Base-by-base conservation (phyloP, 2,797 vertebrate species). In the Galagoides demidoff region DNA sequence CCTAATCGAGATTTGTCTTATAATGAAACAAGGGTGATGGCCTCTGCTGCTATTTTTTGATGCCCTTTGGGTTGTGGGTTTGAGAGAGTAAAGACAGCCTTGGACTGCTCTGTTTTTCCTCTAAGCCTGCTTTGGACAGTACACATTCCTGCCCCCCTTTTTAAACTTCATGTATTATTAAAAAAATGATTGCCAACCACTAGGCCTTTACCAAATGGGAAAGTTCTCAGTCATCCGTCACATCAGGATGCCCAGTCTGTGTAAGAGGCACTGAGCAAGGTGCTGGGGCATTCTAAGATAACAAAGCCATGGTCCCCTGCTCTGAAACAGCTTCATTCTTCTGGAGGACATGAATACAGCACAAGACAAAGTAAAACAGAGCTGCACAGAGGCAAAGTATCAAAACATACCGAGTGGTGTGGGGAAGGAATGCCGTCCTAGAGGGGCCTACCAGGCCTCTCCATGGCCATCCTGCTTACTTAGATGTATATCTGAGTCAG, bases 141-240 rank as follows among this genome's bases (percentile, higher is more conserved):
- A 61, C 13, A 23, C 14, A 25, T 43, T 45, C 94, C 34, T 77
- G 29, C 52, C 14, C 71, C 29, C 49, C 11, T 23, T 89, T 27
- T 7, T 39, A 39, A 39, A 52, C 43, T 37, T 96, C 81, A 71
- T 34, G 83, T 61, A 66, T 88, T 74, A 85, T 68, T 92, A 68
- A 82, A 74, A 74, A 89, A 90, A 23, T 4, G 5, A 83, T n/a
- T 85, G 39, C 27, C 19, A 57, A 85, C 5, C 27, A 57, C 4
- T 81, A n/a, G 4, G 2, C 49, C 29, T 81, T 81, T 87, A 29
- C 66, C 71, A 70, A 74, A 73, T 70, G 43, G 39, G 31, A 83
- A 73, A 76, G 20, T 29, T 11, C 34, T 83, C 2, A 0, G 27
- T 43, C 22, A 43, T 29, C 11, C 1, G 14, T 20, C 4, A 37